phyloP scores from a whole-genome alignment of 35 echinoderm and acorn worm genomes.

The Lytechinus variegatus region DNA sequence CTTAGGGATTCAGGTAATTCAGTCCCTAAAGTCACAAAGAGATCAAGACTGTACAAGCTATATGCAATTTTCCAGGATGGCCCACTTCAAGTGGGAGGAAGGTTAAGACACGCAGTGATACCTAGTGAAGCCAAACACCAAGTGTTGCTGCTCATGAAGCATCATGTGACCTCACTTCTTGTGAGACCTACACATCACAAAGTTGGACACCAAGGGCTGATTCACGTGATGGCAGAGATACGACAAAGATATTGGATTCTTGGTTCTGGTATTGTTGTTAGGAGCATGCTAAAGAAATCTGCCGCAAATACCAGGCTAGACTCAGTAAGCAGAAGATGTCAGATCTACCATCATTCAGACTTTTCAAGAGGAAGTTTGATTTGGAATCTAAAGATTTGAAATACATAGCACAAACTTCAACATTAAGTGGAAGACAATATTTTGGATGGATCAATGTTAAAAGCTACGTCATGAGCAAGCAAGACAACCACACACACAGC shows the following conservation, averaged over 20 bases:
- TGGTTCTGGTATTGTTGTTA: not conserved
- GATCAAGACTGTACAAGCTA: no score
- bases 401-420: no score
- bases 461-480: no score
- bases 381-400: no score
- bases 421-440: no score
- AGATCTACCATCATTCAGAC: slow-evolving; percentile 50
- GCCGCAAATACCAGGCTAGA: slow-evolving; percentile 18
- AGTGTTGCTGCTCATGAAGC: slow-evolving; percentile 49
- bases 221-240: slow-evolving; percentile 35
- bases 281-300: not conserved
- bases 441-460: no score
- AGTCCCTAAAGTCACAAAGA: no score
- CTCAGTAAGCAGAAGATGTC: slow-evolving; percentile 53
- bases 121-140: slow-evolving; percentile 53
- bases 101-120: slow-evolving; percentile 50
- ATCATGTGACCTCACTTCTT: slow-evolving; percentile 55
- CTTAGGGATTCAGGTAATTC: no score
- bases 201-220: slow-evolving; percentile 63
- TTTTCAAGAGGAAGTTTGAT: not conserved
- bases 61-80: not conserved
- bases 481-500: no score
- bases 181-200: slow-evolving; percentile 53
- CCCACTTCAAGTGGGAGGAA: slow-evolving; percentile 65
- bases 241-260: slow-evolving; percentile 26